A percentile compares a stretch with the other conserved stretches of the same genome.
Conservation (phyloP, 1,140 invertebrate species). For the Papilio dardanus region DNA sequence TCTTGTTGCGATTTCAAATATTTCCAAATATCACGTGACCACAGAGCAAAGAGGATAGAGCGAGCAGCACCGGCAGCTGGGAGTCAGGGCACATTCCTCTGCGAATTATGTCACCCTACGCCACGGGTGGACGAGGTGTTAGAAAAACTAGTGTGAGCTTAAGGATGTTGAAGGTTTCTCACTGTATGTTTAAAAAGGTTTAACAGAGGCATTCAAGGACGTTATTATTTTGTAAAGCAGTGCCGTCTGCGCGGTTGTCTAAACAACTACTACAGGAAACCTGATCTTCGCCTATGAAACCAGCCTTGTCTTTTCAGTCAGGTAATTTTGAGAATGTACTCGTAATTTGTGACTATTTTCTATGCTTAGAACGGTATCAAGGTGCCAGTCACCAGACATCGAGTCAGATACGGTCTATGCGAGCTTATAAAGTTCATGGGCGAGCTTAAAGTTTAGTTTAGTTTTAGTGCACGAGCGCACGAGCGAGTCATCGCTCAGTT, state of each 20-base stretch:
- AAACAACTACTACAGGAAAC: no score
- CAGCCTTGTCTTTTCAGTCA: not conserved
- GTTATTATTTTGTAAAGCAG: no score
- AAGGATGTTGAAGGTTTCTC: no score
- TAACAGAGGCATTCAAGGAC: no score
- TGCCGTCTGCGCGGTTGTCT: no score
- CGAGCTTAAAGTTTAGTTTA: slow-evolving; percentile 17
- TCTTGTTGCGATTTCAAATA: slow-evolving; percentile 1
- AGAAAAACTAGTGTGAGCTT: not conserved
- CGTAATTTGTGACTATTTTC: not conserved
- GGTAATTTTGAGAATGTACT: not conserved
- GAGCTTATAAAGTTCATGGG: slow-evolving; percentile 16
- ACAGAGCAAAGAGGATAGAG: not conserved
- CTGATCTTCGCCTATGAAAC: no score
- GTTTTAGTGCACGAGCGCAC: not conserved
- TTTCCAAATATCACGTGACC: slow-evolving; percentile 10
- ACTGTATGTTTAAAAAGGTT: no score
- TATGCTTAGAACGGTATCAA: not conserved
- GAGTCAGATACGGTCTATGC: not conserved
- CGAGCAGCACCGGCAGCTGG: not conserved
- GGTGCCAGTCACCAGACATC: not conserved
- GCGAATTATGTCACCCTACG: no score
- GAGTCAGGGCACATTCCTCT: not conserved
- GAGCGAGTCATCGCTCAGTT: not conserved
- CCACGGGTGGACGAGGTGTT: not conserved